Evolutionary conservation across 2,797 vertebrate species (phyloP), one percentile per base, ranked within the genome.

Genomic region (Oryzias sinensis): DNA sequence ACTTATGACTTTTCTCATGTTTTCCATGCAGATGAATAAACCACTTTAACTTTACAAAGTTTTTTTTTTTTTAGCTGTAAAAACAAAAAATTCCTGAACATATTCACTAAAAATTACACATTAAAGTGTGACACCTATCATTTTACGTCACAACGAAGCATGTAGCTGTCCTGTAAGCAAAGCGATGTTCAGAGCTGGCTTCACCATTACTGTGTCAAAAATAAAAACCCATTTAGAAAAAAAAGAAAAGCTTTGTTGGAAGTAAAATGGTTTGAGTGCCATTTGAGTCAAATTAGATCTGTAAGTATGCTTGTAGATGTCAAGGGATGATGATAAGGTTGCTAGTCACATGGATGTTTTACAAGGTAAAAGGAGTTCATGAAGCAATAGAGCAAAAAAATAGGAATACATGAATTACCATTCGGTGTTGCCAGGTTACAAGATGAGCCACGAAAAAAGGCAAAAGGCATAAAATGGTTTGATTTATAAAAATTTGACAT

Each of bases 311-410:
- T 45, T 46, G 20, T 18, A 16, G 43, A 68, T 59, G 51, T 61
- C 44, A 52, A 49, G 25, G 5, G 29, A 47, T 62, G 51, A 61
- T 61, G 44, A 65, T 20, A 48, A 45, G 24, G 11, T 53, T 65
- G 44, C 11, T 15, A 45, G 46, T 49, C 43, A 49, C 5, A 42
- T 41, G 15, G 6, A 6, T 43, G 62, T 25, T 37, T 6, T 15
- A 11, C 22, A 46, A 52, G 63, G 18, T n/a, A 40, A 62, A 44
- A 53, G 25, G 6, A 37, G 33, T 37, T n/a, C 6, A 43, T 14
- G 13, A 3, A 24, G 17, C 14, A 53, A 60, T 25, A 18, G 4
- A 47, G 7, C 11, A 14, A 24, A 41, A 52, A 33, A 6, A 37
- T 37, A 37, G 33, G 33, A 37, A 0, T 14, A 37, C 2, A 59